Base-by-base conservation (phyloP, 2,797 vertebrate genomes). In the Graptemys geographica region DNA sequence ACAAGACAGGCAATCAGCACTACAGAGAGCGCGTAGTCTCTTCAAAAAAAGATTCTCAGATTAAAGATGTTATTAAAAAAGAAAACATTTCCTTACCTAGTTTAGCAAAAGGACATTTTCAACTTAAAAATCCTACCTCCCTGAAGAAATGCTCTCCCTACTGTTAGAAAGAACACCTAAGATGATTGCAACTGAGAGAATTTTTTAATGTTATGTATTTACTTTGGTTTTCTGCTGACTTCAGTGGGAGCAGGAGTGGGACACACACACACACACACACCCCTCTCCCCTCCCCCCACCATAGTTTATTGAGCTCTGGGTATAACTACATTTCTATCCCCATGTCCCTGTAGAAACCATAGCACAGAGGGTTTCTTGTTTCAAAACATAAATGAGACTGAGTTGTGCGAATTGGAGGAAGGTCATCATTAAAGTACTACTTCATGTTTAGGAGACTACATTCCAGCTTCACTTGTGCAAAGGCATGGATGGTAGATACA, bases 101-200 rank as follows among this genome's bases (percentile, higher is more conserved):
- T 5, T 25, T 85, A 18, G 16, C 79, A 76, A 88, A 25, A 37
- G 33, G 1, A 25, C 25, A 62, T 91, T 0, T n/a, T 57, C 31
- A 3, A 16, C 56, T 90, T 82, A 51, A 59, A 27, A 59, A 27
- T 55, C 49, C 79, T 83, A 44, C 10, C 84, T 10, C 13, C 78
- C 8, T 69, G 81, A 65, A 78, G 52, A 89, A 84, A 81, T 33
- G 90, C 81, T 78, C 28, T 9, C n/a, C 13, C 28, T 90, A 33
- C 53, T 92, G 80, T 89, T 84, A 83, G 62, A 90, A 87, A 86
- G 53, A 90, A 87, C 27, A 31, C 85, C 47, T 27, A 78, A 90
- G 28, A 90, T 28, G 27, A 31, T 33, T 69, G 25, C 19, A 59
- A 53, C 27, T 49, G 44, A 81, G 55, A 57, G 53, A 15, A 86